phyloP scores from a whole-genome alignment of 2,888 invertebrate genomes.

The Cheilosia pagana region DNA sequence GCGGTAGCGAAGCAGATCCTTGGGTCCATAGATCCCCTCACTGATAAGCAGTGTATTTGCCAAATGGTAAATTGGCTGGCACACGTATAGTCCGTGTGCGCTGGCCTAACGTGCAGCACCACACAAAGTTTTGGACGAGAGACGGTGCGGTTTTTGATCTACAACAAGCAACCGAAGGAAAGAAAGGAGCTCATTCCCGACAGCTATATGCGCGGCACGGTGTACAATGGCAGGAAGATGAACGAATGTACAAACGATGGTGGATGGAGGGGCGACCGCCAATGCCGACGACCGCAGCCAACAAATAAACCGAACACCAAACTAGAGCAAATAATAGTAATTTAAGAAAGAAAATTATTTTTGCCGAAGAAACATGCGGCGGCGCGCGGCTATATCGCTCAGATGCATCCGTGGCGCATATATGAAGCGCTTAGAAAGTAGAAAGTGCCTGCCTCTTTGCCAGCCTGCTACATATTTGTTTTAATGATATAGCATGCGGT shows the following conservation, averaged over 20 bases:
- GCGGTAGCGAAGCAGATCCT: slow-evolving; percentile 71
- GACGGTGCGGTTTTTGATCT: slow-evolving; percentile 68
- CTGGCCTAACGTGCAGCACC: slow-evolving; percentile 36
- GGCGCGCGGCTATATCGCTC: slow-evolving; percentile 55
- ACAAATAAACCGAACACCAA: slow-evolving; percentile 75
- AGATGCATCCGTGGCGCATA: slow-evolving; percentile 70
- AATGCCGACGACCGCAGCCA: slow-evolving; percentile 50
- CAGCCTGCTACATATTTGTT: slow-evolving; percentile 73
- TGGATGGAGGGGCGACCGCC: slow-evolving; percentile 6
- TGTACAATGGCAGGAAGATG: slow-evolving; percentile 46
- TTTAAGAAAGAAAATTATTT: slow-evolving; percentile 75
- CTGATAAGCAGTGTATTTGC: slow-evolving; percentile 74
- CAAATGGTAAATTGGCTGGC: slow-evolving; percentile 75
- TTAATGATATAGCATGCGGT: slow-evolving; percentile 75
- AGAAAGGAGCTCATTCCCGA: slow-evolving; percentile 67
- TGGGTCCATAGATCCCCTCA: slow-evolving; percentile 71
- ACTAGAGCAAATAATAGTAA: slow-evolving; percentile 75
- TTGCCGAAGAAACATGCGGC: slow-evolving; percentile 66
- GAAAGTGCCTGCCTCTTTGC: slow-evolving; percentile 71
- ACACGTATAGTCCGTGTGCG: slow-evolving; percentile 61
- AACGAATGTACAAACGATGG: slow-evolving; percentile 24
- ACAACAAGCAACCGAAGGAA: slow-evolving; percentile 58
- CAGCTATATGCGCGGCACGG: slow-evolving; percentile 33
- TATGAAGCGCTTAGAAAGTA: slow-evolving; percentile 75
- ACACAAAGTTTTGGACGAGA: slow-evolving; percentile 19